Evolutionary conservation across 2,113 vertebrate species (phyloP).

Genomic region (human (Homo sapiens)): GRCh38 chr1:113645501-113646000

Average conservation of each 20-base stretch:
- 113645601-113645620: not conserved
- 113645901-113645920: not conserved
- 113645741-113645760: not conserved
- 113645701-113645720: not conserved
- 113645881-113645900: not conserved
- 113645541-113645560: not conserved
- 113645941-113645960: not conserved
- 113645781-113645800: not conserved
- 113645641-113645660: too few species aligned
- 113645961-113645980: not conserved
- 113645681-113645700: not conserved
- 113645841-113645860: not conserved
- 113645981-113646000: not conserved
- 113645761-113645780: not conserved
- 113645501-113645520: not conserved
- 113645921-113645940: not conserved
- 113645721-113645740: not conserved
- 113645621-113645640: too few species aligned
- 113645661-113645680: not conserved
- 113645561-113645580: not conserved
- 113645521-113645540: not conserved
- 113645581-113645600: not conserved
- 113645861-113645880: not conserved
- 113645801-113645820: constrained; percentile 18
- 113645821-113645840: constrained; percentile 37